Conservation (phyloP, 2,797 vertebrate species). For the Semotilus atromaculatus region DNA sequence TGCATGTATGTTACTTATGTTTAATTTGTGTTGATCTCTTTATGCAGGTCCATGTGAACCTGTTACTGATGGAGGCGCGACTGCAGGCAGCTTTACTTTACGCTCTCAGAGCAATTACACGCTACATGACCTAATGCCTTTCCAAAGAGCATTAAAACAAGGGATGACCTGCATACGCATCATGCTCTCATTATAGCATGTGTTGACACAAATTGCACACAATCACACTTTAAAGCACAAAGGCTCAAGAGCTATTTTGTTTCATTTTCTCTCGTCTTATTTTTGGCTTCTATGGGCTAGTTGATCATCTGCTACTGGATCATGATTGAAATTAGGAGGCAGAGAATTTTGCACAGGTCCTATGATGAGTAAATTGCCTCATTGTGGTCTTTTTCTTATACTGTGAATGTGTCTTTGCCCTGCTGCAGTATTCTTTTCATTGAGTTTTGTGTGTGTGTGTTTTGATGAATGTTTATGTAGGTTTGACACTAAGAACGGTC, state of each 20-base stretch:
- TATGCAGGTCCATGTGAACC: slow-evolving; percentile 78
- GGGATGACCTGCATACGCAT: neutral
- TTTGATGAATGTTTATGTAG: slow-evolving; percentile 30
- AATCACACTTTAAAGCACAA: slow-evolving; percentile 25
- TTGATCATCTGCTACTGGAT: slow-evolving; percentile 31
- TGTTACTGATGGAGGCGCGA: slow-evolving; percentile 81
- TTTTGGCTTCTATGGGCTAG: slow-evolving; percentile 4
- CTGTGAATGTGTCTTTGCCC: slow-evolving; percentile 56
- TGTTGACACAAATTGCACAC: slow-evolving; percentile 17
- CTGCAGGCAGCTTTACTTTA: slow-evolving; percentile 81
- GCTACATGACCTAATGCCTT: slow-evolving; percentile 79
- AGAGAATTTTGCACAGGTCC: slow-evolving; percentile 22
- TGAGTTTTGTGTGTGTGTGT: slow-evolving; percentile 22
- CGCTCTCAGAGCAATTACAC: slow-evolving; percentile 79
- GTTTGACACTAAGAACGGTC: slow-evolving; percentile 37
- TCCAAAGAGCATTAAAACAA: slow-evolving; percentile 33
- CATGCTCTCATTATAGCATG: neutral
- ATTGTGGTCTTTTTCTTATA: slow-evolving; percentile 46
- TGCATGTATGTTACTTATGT: neutral
- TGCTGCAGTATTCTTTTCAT: slow-evolving; percentile 53
- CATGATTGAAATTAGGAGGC: slow-evolving; percentile 12
- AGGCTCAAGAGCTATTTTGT: slow-evolving; percentile 25
- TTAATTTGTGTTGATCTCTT: neutral
- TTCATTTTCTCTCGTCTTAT: slow-evolving; percentile 16
- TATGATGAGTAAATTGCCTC: slow-evolving; percentile 13